These are phyloP conservation scores for Podiceps cristatus DNA, from an alignment of 2,113 vertebrate genomes.

Conservation along the genomic window DNA sequence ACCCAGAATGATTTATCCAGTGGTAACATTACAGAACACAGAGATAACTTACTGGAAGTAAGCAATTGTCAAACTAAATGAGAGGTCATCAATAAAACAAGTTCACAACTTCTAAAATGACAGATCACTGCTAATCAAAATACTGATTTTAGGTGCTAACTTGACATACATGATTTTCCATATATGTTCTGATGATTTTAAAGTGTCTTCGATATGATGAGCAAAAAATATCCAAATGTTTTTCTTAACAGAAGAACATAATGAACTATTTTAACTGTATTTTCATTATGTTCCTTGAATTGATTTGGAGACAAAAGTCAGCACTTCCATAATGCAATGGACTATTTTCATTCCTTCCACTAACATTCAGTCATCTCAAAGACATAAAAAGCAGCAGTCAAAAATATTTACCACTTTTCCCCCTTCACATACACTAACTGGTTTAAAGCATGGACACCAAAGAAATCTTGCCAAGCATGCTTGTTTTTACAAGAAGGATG, in stretches of 20 bases:
- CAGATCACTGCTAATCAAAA: neutral
- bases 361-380: neutral
- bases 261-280: neutral
- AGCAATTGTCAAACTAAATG: neutral
- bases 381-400: neutral
- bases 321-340: neutral
- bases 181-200: neutral
- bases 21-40: neutral
- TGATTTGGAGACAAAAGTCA: neutral
- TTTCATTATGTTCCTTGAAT: neutral
- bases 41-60: neutral
- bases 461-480: neutral
- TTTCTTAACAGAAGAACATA: neutral
- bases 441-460: neutral
- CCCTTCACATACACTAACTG: neutral
- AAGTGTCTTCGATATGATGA: neutral
- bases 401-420: neutral
- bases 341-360: neutral
- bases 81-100: neutral
- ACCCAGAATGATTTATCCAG: neutral
- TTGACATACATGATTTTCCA: neutral
- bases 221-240: neutral
- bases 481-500: neutral
- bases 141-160: neutral
- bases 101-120: neutral